phyloP scores from a whole-genome alignment of 2,113 vertebrate genomes.

The Desmodus rotundus region DNA sequence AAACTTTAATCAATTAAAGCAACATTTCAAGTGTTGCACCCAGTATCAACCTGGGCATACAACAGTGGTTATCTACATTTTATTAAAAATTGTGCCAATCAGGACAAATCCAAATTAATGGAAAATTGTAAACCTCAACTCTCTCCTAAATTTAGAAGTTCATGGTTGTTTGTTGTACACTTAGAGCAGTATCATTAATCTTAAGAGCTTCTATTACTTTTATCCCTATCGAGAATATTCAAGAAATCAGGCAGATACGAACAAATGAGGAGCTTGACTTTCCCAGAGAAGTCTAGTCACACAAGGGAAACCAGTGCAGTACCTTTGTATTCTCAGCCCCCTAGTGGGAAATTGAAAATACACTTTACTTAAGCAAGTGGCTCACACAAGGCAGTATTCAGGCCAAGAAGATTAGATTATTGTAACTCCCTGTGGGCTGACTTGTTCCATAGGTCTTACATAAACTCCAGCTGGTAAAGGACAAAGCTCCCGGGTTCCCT shows the following conservation, averaged over 20 bases:
- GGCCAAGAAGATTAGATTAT: slow-evolving; percentile 66
- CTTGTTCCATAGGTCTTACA: slow-evolving; percentile 64
- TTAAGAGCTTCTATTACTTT: background rate
- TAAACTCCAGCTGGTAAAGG: slow-evolving; percentile 72
- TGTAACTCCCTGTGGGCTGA: slow-evolving; percentile 63
- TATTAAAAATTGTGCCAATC: background rate
- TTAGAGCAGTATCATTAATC: background rate
- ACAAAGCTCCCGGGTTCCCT: slow-evolving; percentile 60
- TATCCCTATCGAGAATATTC: background rate
- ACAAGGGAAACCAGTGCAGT: slow-evolving; percentile 15
- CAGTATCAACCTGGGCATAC: background rate
- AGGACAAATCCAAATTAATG: background rate
- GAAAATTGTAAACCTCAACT: slow-evolving; percentile 24
- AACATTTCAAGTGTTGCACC: background rate
- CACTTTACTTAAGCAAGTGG: slow-evolving; percentile 45
- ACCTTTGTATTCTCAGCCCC: slow-evolving; percentile 31
- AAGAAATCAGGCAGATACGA: background rate
- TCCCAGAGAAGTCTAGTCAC: slow-evolving; percentile 12
- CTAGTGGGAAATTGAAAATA: slow-evolving; percentile 35
- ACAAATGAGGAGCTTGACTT: background rate
- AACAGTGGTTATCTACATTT: background rate
- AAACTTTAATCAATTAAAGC: background rate
- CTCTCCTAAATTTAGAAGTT: slow-evolving; percentile 32
- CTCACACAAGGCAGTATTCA: slow-evolving; percentile 40
- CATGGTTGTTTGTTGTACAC: background rate